Base-by-base conservation (phyloP, 1,140 invertebrate genomes). In the Penaeus indicus region DNA sequence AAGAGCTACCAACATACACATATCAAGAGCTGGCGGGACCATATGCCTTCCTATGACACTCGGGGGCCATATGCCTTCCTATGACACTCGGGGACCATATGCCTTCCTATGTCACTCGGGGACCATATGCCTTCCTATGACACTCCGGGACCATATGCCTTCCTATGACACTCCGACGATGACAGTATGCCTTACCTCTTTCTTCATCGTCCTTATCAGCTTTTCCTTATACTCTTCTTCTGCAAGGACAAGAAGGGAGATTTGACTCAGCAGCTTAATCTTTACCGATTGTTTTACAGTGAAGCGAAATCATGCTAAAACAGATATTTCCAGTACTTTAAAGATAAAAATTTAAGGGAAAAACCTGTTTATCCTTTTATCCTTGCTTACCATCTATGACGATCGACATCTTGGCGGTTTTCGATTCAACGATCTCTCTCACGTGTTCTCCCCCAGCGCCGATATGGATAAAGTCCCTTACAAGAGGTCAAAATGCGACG, bases 141-240 rank as follows among this genome's bases (percentile, higher is more conserved):
- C n/a, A n/a, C n/a, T n/a, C n/a, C 47, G 47, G 4, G 47, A 47
- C 47, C 47, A 47, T 47, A 47, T 47, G 47, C 11, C 47, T 10
- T 47, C 47, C 47, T 0, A 32, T 32, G 32, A 32, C 32, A 32
- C 32, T 32, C 32, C 32, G 32, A 32, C 32, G 32, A 5, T 47
- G 11, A 7, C 5, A 47, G 11, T 47, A 47, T 7, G 1, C 5
- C 92, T 94, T 91, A 95, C 95, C 93, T 97, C 96, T 92, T 97
- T 97, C 93, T 97, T 97, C 22, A 97, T 96, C 90, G 94, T 94
- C 75, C 95, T 94, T 77, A 97, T 95, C 62, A 97, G 94, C 90
- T 95, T 95, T 91, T 97, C 96, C 92, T 96, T 96, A 91, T 94
- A 95, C 54, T 94, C 93, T 90, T 93, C 92, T 87, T 94, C 94